A percentile compares a stretch with the other conserved stretches of the same genome.
These are phyloP conservation scores for Thyatira batis DNA, from an alignment of 2,888 invertebrate genomes.

Conservation along the genomic window DNA sequence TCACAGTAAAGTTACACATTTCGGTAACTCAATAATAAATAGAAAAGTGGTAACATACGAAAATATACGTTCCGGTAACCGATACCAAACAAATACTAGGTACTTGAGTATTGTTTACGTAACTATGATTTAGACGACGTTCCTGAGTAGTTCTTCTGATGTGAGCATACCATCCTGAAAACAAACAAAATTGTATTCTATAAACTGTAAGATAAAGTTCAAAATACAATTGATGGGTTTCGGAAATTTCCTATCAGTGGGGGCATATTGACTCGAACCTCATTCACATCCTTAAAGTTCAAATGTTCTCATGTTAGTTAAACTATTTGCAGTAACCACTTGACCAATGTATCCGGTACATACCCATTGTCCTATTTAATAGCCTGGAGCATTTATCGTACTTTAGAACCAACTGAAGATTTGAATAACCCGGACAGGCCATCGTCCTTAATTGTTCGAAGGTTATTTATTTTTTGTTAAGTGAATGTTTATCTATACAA, in stretches of 20 bases:
- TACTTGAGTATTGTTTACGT: conserved; percentile 16
- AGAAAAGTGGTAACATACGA: conserved; percentile 36
- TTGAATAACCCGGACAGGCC: too few species aligned
- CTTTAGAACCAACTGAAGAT: too few species aligned
- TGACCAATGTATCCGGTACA: neutral
- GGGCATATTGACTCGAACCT: neutral
- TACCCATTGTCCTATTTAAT: neutral
- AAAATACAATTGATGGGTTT: too few species aligned
- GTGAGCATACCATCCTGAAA: conserved; percentile 82
- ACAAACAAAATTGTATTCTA: conserved; percentile 19
- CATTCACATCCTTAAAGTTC: too few species aligned
- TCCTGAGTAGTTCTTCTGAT: conserved; percentile 80
- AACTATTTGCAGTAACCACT: neutral
- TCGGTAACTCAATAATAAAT: conserved; percentile 41
- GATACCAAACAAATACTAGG: conserved; percentile 32
- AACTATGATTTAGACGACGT: conserved; percentile 54
- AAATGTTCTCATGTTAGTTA: neutral
- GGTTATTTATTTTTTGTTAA: too few species aligned
- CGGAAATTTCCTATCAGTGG: neutral
- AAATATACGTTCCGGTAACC: conserved; percentile 40
- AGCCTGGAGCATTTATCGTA: neutral
- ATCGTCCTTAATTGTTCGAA: too few species aligned
- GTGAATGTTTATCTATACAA: too few species aligned
- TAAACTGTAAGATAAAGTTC: conserved; percentile 2
- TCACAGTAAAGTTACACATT: conserved; percentile 70